phyloP scores from a whole-genome alignment of 2,797 vertebrate genomes.

The Basileuterus tristriatus region DNA sequence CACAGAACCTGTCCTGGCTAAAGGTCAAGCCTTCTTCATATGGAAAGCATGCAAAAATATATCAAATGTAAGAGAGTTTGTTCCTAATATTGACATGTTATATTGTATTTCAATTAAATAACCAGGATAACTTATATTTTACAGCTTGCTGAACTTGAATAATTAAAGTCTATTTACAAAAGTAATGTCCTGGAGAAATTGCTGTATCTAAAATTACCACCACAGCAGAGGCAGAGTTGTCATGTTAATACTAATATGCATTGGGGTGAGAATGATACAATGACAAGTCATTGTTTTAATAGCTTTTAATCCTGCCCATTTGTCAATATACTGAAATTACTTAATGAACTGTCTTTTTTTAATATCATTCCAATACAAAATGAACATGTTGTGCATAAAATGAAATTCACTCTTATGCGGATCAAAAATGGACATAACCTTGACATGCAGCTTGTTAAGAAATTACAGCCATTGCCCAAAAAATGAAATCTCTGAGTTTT shows the following conservation, averaged over 20 bases:
- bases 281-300: neutral
- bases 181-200: neutral
- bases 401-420: neutral
- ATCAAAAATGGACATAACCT: neutral
- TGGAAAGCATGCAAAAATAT: neutral
- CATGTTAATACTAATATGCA: neutral
- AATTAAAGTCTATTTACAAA: neutral
- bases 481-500: neutral
- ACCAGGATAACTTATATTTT: neutral
- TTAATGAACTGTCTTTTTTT: neutral
- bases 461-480: neutral
- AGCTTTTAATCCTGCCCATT: neutral
- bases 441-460: neutral
- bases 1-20: neutral
- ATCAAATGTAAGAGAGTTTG: neutral
- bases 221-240: neutral
- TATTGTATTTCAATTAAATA: neutral
- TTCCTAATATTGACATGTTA: neutral
- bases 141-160: neutral
- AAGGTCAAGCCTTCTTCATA: neutral
- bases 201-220: neutral
- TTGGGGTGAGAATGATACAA: neutral
- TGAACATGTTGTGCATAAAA: neutral
- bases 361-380: neutral
- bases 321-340: neutral